Conservation (phyloP, 2,888 invertebrate species). For the Drosophila infuscata region DNA sequence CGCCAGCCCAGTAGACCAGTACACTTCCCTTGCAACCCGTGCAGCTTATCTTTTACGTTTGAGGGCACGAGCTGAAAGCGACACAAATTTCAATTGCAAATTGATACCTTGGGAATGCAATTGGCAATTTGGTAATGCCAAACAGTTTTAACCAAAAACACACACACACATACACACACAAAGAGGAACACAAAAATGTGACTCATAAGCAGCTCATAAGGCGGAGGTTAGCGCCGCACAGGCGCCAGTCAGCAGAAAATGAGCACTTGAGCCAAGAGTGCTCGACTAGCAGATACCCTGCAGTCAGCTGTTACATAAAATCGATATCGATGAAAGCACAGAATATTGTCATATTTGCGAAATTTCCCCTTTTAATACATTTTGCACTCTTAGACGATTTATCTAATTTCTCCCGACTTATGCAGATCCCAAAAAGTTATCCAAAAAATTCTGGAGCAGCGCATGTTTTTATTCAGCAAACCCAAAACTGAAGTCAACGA, state of each 20-base stretch:
- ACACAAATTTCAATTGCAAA: slow-evolving; percentile 51
- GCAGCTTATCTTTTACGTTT: slow-evolving; percentile 6
- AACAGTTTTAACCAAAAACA: slow-evolving; percentile 15
- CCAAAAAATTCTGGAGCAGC: background rate
- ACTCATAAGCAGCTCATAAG: slow-evolving; percentile 29
- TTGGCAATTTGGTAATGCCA: slow-evolving; percentile 37
- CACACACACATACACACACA: background rate
- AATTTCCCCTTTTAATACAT: background rate
- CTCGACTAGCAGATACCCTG: background rate
- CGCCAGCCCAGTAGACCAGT: background rate
- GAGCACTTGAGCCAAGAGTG: background rate
- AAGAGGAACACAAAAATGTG: slow-evolving; percentile 14
- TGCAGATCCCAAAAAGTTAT: background rate
- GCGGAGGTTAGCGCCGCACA: slow-evolving; percentile 18
- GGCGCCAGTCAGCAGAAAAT: slow-evolving; percentile 59
- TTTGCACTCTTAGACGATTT: background rate
- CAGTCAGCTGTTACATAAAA: background rate
- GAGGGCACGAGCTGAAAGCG: slow-evolving; percentile 46
- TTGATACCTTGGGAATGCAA: slow-evolving; percentile 62
- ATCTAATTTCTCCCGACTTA: background rate
- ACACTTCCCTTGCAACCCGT: slow-evolving; percentile 8
- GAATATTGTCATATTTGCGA: background rate
- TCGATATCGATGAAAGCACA: background rate
- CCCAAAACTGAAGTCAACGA: too few species aligned
- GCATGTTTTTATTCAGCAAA: too few species aligned